Percentiles rank a stretch among this genome's conserved stretches.
Evolutionary conservation across 1,140 invertebrate genomes (phyloP).

Genomic region (Drosophila truncata): DNA sequence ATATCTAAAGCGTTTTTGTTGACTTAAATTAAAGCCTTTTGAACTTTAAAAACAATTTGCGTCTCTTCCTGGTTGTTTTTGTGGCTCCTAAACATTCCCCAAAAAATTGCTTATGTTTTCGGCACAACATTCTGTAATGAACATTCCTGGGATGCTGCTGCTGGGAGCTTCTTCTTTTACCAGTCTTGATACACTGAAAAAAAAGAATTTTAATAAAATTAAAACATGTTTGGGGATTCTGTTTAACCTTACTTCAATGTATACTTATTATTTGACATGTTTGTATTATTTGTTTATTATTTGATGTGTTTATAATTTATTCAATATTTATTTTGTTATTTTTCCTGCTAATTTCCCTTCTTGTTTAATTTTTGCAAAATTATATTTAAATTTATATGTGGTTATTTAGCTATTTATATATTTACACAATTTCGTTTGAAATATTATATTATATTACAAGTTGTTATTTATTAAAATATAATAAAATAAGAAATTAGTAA

Average conservation of each 20-base stretch:
- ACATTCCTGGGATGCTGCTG: conserved; percentile 13
- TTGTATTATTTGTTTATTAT: neutral
- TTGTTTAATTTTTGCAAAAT: neutral
- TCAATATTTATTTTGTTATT: neutral
- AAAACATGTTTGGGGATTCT: neutral
- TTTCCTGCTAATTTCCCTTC: too few relatives aligned
- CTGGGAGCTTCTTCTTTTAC: neutral
- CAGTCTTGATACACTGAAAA: neutral
- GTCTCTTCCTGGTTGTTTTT: neutral
- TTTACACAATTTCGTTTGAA: neutral
- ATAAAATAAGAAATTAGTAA: neutral
- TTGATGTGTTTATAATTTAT: neutral
- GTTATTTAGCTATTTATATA: neutral
- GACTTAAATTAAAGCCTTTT: neutral
- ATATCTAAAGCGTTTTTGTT: neutral
- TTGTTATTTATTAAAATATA: neutral
- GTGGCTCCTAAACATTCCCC: neutral
- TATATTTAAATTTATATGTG: neutral
- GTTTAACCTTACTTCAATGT: neutral
- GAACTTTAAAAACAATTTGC: neutral
- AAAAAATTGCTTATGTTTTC: conserved; percentile 15
- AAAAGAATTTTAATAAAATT: neutral
- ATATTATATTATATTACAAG: neutral
- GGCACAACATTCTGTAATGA: conserved; percentile 21
- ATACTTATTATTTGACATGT: neutral